Base-by-base conservation (phyloP, 2,888 invertebrate genomes). In the Dolichomitus sp. region DNA sequence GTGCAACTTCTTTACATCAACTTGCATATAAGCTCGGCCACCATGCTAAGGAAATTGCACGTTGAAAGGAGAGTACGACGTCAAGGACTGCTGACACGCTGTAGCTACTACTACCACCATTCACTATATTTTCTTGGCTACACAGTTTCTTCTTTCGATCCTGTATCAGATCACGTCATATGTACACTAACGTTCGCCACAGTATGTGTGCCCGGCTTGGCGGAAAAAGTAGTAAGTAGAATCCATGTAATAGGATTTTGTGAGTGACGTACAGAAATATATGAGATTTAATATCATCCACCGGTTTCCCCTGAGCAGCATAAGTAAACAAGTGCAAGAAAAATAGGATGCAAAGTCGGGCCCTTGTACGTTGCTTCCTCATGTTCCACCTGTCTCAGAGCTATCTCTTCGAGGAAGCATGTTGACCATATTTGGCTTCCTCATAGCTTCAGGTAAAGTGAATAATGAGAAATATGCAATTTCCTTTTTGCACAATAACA, bases 1-100 rank as follows among this genome's bases (percentile, higher is more conserved):
- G 59, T 48, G 27, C 48, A 70, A 75, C 52, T 75, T 80, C 27
- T 70, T 75, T 48, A 27, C 63, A 40, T 70, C 61, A 40, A 74
- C 45, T 4, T 45, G 30, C 33, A 63, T 19, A 19, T 33, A 54
- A 50, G 27, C 74, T 27, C n/a, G 48, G 1, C 40, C 40, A 69
- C 33, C 23, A 33, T n/a, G 54, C 48, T 57, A 75, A 75, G 69
- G 37, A 80, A 80, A 75, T 80, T 65, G 48, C 69, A 48, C 65
- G 65, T 23, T 70, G 75, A 70, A 19, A 80, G 65, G 79, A 68
- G 73, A 59, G 48, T 63, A 63, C 52, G n/a, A 42, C 17, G 59
- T 40, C 50, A 66, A 37, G 33, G n/a, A n/a, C 14, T 57, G 54
- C 42, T 52, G 40, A 11, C 72, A 27, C 19, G 14, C 30, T 50